phyloP scores from a whole-genome alignment of 2,113 vertebrate species.

The Toxostoma redivivum region DNA sequence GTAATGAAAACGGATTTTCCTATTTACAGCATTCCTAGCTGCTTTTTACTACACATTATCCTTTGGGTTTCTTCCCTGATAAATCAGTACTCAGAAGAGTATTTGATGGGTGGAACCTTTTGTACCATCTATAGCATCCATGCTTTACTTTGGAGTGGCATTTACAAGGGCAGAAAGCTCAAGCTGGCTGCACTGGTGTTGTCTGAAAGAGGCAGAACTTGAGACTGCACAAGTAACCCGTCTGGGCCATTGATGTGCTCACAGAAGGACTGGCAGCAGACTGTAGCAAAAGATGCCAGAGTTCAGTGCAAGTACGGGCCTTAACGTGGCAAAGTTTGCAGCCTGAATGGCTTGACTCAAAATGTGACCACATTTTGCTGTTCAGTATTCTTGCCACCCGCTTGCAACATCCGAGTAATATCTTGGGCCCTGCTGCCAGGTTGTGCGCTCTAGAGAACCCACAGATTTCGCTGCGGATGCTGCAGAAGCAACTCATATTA shows the following conservation, averaged over 20 bases:
- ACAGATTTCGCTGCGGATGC: background rate
- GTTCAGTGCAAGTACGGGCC: background rate
- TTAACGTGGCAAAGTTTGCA: background rate
- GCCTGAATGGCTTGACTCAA: background rate
- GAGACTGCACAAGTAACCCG: background rate
- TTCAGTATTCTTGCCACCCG: background rate
- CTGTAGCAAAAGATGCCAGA: background rate
- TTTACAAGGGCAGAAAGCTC: background rate
- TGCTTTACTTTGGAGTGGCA: accelerated
- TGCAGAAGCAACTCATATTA: background rate
- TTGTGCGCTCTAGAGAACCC: background rate
- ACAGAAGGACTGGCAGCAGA: background rate
- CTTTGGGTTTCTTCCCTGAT: accelerated
- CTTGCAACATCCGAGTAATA: background rate
- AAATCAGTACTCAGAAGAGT: background rate
- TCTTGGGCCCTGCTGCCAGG: background rate
- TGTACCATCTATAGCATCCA: accelerated
- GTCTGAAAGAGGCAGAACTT: background rate
- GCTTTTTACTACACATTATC: background rate
- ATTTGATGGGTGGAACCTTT: background rate
- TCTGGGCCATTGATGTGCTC: accelerated
- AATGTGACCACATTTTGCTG: background rate
- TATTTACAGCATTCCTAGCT: background rate
- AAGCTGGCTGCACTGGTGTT: background rate
- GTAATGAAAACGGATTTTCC: background rate